Evolutionary conservation across 53 echinoderm and acorn worm species (phyloP), one percentile per base, ranked within the genome.

Genomic region (Astropecten irregularis): DNA sequence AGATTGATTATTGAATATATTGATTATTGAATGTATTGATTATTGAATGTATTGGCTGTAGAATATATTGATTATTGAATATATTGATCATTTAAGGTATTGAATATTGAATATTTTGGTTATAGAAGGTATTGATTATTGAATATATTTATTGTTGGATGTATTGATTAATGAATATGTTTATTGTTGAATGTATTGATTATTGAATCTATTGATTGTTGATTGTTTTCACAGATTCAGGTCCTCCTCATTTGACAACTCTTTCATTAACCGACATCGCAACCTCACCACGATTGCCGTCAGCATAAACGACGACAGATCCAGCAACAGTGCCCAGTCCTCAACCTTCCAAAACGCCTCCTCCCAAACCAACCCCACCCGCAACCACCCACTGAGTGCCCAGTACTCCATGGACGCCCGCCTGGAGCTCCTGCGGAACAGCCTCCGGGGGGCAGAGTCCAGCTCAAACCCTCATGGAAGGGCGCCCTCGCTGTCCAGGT

Each of bases 161-260:
- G n/a, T n/a, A n/a, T n/a, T n/a, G n/a, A n/a, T n/a, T n/a, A n/a
- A n/a, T n/a, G n/a, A n/a, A n/a, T n/a, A n/a, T n/a, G n/a, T n/a
- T n/a, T n/a, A n/a, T n/a, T n/a, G n/a, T n/a, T n/a, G n/a, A n/a
- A n/a, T n/a, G n/a, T n/a, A n/a, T n/a, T n/a, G n/a, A n/a, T n/a
- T n/a, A n/a, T n/a, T n/a, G n/a, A n/a, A n/a, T n/a, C n/a, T n/a
- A n/a, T n/a, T n/a, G n/a, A n/a, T n/a, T n/a, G n/a, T n/a, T 42
- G 9, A 28, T 73, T 73, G 18, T 34, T 35, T 49, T 31, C 5
- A 25, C 76, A 93, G 90, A 68, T 88, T 93, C 59, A 63, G 93
- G 38, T 88, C 93, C 47, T 87, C 88, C 40, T 93, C 93, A 16
- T 73, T 93, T 52, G 93, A 93, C 90, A 93, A 72, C 88, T 85